Evolutionary conservation across 2,888 invertebrate genomes (phyloP), one percentile per base, ranked within the genome.

Genomic region (Tolmerus cingulatus): DNA sequence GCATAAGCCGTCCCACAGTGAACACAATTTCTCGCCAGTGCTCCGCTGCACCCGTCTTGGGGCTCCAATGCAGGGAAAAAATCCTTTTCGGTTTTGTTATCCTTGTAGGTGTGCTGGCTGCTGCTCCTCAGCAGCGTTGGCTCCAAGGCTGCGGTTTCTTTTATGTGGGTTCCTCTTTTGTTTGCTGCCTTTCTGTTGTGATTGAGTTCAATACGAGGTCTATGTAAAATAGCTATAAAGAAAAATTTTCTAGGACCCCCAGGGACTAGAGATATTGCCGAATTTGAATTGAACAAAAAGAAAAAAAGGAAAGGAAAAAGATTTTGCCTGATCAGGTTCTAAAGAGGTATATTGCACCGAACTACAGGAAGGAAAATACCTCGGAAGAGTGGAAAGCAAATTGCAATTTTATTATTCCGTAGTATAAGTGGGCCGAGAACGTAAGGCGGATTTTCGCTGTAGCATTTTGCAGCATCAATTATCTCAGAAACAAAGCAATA

Each of bases 1-100:
- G 79, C 79, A 79, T 79, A 79, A 79, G 79, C 79, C 51, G 40
- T 27, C 43, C 79, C 51, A n/a, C 51, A 79, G 27, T 2, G 51
- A 79, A 79, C 12, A 66, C 79, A 51, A 79, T 79, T 30, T 79
- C 51, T 46, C 43, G 43, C 51, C 30, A 23, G 27, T 16, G 30
- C 16, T 23, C 23, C 7, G 14, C 34, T 34, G n/a, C n/a, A 14
- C 34, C 34, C 27, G 23, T 66, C 51, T 51, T 51, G n/a, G 51
- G 19, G 51, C n/a, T 12, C 12, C 66, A 19, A 9, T 66, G 19
- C 19, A 66, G 12, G 12, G 23, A 4, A 23, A 66, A 66, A 66
- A 23, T 66, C 27, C 12, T 66, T 66, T 66, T 66, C 66, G 19
- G 4, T 66, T 66, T 66, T 66, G 66, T 79, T 16, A 55, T 78